Conservation (phyloP, 1,140 invertebrate species). For the Pseudomyrmex sp. region DNA sequence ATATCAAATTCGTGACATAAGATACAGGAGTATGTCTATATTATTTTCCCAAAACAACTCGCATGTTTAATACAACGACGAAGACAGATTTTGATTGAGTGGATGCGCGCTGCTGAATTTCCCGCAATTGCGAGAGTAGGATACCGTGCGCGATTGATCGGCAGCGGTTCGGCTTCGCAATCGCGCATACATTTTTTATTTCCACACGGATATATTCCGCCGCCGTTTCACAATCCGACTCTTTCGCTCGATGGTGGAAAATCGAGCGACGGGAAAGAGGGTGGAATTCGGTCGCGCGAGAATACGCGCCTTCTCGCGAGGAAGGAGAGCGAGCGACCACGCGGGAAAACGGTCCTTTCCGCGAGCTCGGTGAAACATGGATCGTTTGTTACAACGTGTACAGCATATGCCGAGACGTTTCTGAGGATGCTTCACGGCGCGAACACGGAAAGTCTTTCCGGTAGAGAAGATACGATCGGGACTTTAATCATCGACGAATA, state of each 20-base stretch:
- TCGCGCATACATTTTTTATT: conserved; percentile 54
- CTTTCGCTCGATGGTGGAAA: conserved; percentile 22
- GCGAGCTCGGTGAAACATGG: conserved; percentile 43
- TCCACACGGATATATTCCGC: conserved; percentile 40
- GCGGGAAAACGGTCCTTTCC: conserved; percentile 54
- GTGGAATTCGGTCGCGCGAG: conserved; percentile 30
- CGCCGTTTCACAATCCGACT: not conserved
- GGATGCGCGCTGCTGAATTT: conserved; percentile 8
- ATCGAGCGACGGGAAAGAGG: conserved; percentile 27
- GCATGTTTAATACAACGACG: conserved; percentile 26
- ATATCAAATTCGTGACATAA: not conserved
- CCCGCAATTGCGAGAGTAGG: conserved; percentile 23
- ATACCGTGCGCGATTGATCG: conserved; percentile 40
- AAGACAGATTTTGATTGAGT: conserved; percentile 19
- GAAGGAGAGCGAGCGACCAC: conserved; percentile 22
- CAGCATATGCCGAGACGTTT: conserved; percentile 25
- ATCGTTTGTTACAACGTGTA: conserved; percentile 49
- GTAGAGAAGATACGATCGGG: conserved; percentile 11
- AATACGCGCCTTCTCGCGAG: not conserved
- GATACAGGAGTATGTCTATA: not conserved
- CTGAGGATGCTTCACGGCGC: not conserved
- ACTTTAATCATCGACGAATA: conserved; percentile 22
- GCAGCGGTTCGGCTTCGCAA: conserved; percentile 38
- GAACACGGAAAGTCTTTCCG: conserved; percentile 25
- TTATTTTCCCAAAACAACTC: not conserved